Base-by-base conservation (phyloP, 1,140 invertebrate species). In the Caenorhabditis brenneri region DNA sequence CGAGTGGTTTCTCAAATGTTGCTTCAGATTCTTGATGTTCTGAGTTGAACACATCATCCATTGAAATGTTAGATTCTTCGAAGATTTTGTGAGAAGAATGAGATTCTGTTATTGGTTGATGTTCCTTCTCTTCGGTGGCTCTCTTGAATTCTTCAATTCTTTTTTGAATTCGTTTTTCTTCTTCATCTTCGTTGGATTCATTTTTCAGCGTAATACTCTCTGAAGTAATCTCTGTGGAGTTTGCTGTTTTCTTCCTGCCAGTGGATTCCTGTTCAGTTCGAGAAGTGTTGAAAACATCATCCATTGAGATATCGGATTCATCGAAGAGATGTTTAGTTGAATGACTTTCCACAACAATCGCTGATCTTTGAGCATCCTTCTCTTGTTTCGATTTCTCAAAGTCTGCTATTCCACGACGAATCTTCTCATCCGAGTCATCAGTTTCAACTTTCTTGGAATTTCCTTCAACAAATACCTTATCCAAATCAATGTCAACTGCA, bases 401-500 rank as follows among this genome's bases (percentile, higher is more conserved):
- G 6, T 74, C 65, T 4, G 36, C 36, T 1, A 74, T 74, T 74
- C 65, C 65, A 19, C 65, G 16, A 22, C 36, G 27, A 33, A 42
- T 74, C 36, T 46, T 74, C n/a, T 74, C 65, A 46, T 74, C 65
- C 10, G 36, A 42, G 7, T 24, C 36, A 22, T 74, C 36, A 42
- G 5, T 24, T n/a, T 39, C 22, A 1, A 10, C 0, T 24, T 24
- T 74, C 2, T 12, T 12, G 1, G 36, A 12, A 0, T 33, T n/a
- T 46, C 65, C 65, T 42, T 74, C 12, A 42, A 74, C 65, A 15
- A 74, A 74, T 9, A 74, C 65, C 24, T 74, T 42, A 16, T 74
- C 36, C 36, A 74, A 24, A 46, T 74, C 36, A 46, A 74, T 74
- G n/a, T 36, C 42, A 6, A 42, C 65, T 36, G 33, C 36, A 4